phyloP scores from a whole-genome alignment of 2,888 invertebrate genomes.

The Gonocerus acuteangulatus region DNA sequence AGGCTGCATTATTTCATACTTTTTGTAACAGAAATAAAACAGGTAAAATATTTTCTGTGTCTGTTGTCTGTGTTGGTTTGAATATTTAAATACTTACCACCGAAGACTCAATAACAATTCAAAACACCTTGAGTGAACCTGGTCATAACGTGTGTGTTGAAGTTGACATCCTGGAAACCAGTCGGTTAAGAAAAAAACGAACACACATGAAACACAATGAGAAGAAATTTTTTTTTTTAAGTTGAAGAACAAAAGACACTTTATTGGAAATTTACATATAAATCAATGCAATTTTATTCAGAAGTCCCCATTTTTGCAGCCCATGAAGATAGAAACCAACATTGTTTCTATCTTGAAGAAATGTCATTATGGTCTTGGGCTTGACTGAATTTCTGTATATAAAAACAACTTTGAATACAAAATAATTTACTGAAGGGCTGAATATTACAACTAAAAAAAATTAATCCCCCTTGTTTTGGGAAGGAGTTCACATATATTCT shows the following conservation, averaged over 20 bases:
- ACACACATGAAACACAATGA: constrained; percentile 28
- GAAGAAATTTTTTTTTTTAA: constrained; percentile 23
- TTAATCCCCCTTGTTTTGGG: too few species aligned
- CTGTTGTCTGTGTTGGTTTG: constrained; percentile 23
- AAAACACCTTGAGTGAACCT: constrained; percentile 22
- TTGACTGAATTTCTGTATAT: too few species aligned
- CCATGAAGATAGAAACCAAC: too few species aligned
- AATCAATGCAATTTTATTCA: too few species aligned
- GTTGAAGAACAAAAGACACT: constrained; percentile 15
- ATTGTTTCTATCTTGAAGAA: too few species aligned
- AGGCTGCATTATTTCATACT: not conserved
- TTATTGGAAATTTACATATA: not conserved
- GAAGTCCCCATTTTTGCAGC: too few species aligned
- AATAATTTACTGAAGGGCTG: too few species aligned
- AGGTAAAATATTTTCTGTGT: constrained; percentile 10
- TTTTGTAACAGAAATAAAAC: constrained; percentile 5
- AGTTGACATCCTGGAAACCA: constrained; percentile 24
- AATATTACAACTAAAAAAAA: too few species aligned
- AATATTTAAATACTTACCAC: constrained; percentile 19
- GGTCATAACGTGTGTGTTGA: constrained; percentile 13
- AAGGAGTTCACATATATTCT: too few species aligned
- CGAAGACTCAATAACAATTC: constrained; percentile 18
- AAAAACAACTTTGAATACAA: too few species aligned
- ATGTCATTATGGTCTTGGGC: too few species aligned
- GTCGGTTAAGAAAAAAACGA: constrained; percentile 25